Conservation (phyloP, 2,888 invertebrate species). For the Nyleta sp. region DNA sequence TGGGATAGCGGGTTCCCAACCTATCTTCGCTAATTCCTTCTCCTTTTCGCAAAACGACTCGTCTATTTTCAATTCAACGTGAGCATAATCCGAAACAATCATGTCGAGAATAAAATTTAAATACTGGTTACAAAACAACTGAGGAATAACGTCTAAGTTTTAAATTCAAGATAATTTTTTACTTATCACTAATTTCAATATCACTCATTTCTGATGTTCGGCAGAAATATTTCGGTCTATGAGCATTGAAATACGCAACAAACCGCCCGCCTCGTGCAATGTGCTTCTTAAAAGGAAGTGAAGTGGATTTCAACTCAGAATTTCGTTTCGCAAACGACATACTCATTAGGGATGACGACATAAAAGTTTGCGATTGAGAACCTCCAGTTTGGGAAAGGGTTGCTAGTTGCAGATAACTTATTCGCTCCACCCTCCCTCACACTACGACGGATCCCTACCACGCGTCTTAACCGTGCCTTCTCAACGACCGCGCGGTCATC, state of each 20-base stretch:
- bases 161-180: too few relatives aligned
- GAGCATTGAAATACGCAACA: too few relatives aligned
- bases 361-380: constrained; percentile 74
- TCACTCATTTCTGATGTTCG: too few relatives aligned
- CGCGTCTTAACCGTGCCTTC: constrained; percentile 67
- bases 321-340: too few relatives aligned
- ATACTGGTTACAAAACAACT: too few relatives aligned
- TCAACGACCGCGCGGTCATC: constrained; percentile 75
- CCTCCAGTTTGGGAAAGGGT: constrained; percentile 78
- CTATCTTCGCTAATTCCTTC: constrained; percentile 67
- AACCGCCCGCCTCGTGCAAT: too few relatives aligned
- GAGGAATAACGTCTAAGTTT: too few relatives aligned
- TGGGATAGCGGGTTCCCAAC: constrained; percentile 77
- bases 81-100: not conserved
- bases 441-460: constrained; percentile 63
- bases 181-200: too few relatives aligned
- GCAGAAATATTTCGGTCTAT: too few relatives aligned
- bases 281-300: too few relatives aligned
- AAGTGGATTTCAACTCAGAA: too few relatives aligned
- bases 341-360: constrained; percentile 12
- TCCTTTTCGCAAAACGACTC: constrained; percentile 62
- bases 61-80: not conserved
- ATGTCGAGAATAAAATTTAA: not conserved
- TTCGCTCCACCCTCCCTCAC: constrained; percentile 72
- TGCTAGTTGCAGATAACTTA: constrained; percentile 81